These are phyloP conservation scores for Melanotaenia nigrans DNA, from an alignment of 2,797 vertebrate species.

Conservation along the genomic window DNA sequence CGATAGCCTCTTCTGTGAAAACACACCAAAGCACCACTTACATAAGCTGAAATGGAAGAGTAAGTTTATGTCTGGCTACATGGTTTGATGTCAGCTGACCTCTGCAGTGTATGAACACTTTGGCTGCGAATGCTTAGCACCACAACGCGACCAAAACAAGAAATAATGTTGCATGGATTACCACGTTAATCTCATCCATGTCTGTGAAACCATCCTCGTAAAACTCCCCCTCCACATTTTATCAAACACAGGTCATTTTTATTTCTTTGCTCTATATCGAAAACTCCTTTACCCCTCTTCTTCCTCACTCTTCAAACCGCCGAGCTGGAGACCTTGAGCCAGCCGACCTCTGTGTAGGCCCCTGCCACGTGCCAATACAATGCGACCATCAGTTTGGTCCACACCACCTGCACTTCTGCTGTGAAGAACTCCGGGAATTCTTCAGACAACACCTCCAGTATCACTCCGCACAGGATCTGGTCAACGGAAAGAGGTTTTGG, in stretches of 20 bases:
- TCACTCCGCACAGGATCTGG: slow-evolving; percentile 92
- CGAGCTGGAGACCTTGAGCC: slow-evolving; percentile 92
- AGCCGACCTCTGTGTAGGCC: slow-evolving; percentile 95
- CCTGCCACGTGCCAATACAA: slow-evolving; percentile 93
- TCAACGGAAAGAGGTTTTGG: slow-evolving; percentile 4
- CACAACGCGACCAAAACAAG: slow-evolving; percentile 53
- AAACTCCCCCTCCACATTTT: slow-evolving; percentile 4
- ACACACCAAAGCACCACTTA: slow-evolving; percentile 25
- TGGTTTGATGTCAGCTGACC: slow-evolving; percentile 36
- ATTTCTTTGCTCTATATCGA: slow-evolving; percentile 14
- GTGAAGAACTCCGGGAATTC: slow-evolving; percentile 92
- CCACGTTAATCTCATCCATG: slow-evolving; percentile 51
- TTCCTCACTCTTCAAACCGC: slow-evolving; percentile 76
- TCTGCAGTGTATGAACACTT: slow-evolving; percentile 18
- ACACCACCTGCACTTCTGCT: slow-evolving; percentile 89
- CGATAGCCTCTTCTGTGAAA: slow-evolving; percentile 17
- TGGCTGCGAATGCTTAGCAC: slow-evolving; percentile 51
- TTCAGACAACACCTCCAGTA: slow-evolving; percentile 92
- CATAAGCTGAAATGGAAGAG: slow-evolving; percentile 19
- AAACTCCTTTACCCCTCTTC: slow-evolving; percentile 35
- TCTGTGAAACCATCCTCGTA: slow-evolving; percentile 50
- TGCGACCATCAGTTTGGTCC: slow-evolving; percentile 91
- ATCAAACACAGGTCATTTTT: slow-evolving; percentile 21
- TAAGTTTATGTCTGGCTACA: slow-evolving; percentile 50
- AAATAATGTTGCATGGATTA: slow-evolving; percentile 45